phyloP scores from a whole-genome alignment of 2,797 vertebrate genomes.

The Falco naumanni region DNA sequence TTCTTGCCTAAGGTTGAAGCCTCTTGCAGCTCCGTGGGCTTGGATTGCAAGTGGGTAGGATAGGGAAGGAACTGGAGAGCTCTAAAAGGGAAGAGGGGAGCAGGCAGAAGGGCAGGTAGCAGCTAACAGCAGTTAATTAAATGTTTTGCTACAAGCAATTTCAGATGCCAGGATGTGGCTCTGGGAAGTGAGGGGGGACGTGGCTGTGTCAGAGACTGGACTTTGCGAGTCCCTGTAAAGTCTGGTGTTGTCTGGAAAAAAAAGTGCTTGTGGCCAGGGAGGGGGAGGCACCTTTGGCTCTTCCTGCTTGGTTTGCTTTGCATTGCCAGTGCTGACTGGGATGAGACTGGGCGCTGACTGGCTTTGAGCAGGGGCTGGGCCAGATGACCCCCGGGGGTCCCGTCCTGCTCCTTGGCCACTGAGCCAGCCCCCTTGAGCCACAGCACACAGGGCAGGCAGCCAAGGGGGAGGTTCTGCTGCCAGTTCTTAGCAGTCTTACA shows the following conservation, averaged over 20 bases:
- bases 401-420: background rate
- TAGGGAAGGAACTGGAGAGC: background rate
- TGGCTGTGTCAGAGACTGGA: background rate
- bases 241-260: background rate
- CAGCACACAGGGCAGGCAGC: background rate
- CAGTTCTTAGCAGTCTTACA: background rate
- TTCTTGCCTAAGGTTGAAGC: background rate
- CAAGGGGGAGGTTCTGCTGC: background rate
- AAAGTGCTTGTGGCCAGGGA: background rate
- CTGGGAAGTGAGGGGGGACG: background rate
- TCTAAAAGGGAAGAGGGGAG: background rate
- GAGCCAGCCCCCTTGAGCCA: fast-evolving
- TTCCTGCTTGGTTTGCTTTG: background rate
- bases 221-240: background rate
- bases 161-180: background rate
- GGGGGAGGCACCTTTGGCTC: background rate
- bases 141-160: background rate
- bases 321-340: background rate
- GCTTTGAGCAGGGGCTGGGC: background rate
- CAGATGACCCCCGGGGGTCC: background rate
- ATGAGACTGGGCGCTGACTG: background rate
- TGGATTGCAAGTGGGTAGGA: background rate
- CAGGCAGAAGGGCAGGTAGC: background rate
- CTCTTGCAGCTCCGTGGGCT: background rate
- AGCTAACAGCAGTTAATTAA: background rate